A percentile compares a stretch with the other conserved stretches of the same genome.
phyloP scores from a whole-genome alignment of 2,797 vertebrate species.

The Cottoperca gobio region DNA sequence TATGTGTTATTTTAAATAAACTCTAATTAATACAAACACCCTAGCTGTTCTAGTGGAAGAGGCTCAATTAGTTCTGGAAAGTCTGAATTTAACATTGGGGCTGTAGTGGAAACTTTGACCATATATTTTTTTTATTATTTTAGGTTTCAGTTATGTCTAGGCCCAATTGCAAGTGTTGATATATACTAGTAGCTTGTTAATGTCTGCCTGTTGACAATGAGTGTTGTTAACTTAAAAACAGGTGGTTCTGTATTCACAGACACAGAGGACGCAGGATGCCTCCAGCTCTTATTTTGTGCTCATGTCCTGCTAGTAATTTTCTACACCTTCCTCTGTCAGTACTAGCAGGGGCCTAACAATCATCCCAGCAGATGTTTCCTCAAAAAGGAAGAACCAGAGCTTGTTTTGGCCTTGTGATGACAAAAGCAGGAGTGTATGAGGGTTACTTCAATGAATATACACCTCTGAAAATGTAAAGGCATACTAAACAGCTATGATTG shows the following conservation, averaged over 20 bases:
- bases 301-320: slow-evolving; percentile 31
- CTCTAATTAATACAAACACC: background rate
- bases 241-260: slow-evolving; percentile 8
- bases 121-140: background rate
- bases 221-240: slow-evolving; percentile 1
- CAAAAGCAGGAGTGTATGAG: slow-evolving; percentile 15
- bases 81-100: slow-evolving; percentile 7
- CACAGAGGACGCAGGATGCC: slow-evolving; percentile 4
- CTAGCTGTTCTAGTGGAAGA: background rate
- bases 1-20: background rate
- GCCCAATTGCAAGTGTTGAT: background rate
- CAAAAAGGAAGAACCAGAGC: slow-evolving; percentile 53
- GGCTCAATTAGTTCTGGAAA: background rate
- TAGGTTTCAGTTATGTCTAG: background rate
- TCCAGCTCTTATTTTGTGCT: slow-evolving; percentile 5
- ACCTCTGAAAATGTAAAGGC: background rate
- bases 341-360: slow-evolving; percentile 47
- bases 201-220: background rate
- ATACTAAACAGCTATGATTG: background rate
- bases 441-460: slow-evolving; percentile 4
- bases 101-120: background rate
- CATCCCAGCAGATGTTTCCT: slow-evolving; percentile 77
- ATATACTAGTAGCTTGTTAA: background rate
- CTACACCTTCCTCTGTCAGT: slow-evolving; percentile 30
- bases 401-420: slow-evolving; percentile 30